Evolutionary conservation across 2,113 vertebrate species (phyloP).

Genomic region (Illadopsis cleaveri): DNA sequence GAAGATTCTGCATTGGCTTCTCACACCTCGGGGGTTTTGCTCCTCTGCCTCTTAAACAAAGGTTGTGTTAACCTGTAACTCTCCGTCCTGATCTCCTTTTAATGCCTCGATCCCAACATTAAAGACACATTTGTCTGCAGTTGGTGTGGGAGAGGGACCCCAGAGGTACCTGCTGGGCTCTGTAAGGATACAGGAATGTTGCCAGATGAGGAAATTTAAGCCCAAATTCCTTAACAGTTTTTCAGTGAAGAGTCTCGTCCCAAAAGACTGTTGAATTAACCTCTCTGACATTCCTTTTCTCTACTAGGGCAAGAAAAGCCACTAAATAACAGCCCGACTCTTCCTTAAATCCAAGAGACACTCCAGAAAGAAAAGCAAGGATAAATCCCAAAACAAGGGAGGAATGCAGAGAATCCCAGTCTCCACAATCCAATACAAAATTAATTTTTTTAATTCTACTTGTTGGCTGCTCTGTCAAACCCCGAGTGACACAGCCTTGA

Average conservation of each 20-base stretch:
- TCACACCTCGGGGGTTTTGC: not conserved
- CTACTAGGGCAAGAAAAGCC: not conserved
- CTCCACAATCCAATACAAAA: not conserved
- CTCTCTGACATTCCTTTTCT: not conserved
- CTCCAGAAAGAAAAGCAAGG: not conserved
- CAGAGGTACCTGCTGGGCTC: not conserved
- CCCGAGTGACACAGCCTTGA: not conserved
- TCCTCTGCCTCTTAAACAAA: not conserved
- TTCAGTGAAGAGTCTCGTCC: not conserved
- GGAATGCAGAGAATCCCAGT: not conserved
- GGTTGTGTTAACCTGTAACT: not conserved
- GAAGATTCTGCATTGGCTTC: not conserved
- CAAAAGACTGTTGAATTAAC: not conserved
- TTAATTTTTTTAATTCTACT: not conserved
- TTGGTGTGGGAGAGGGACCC: not conserved
- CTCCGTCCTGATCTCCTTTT: not conserved
- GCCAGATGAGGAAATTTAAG: not conserved
- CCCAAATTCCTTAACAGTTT: not conserved
- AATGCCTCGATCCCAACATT: not conserved
- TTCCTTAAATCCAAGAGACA: not conserved
- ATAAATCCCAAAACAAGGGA: not conserved
- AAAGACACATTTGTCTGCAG: accelerated
- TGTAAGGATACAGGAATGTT: not conserved
- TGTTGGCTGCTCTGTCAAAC: not conserved
- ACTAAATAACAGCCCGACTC: not conserved